Conservation (phyloP, 1,140 invertebrate species). For the Drosophila aff. region DNA sequence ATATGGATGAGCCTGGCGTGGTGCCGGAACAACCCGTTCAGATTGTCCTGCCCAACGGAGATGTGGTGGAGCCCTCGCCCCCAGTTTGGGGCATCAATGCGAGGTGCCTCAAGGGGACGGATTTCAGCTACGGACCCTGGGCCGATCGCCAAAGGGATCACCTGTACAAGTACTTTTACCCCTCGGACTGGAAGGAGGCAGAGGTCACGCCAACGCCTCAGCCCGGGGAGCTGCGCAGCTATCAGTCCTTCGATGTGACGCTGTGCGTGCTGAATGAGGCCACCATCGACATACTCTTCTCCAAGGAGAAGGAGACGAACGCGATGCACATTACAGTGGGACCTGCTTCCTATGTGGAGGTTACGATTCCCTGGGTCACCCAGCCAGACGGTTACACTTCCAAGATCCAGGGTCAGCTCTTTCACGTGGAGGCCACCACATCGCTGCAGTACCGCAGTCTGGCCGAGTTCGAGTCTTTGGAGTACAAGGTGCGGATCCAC, state of each 20-base stretch:
- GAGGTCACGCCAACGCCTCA: slow-evolving; percentile 91
- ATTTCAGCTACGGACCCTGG: slow-evolving; percentile 99
- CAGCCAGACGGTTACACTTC: slow-evolving; percentile 94
- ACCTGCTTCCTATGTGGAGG: slow-evolving; percentile 96
- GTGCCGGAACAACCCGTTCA: slow-evolving; percentile 96
- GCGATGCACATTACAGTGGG: slow-evolving; percentile 97
- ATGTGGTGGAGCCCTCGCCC: slow-evolving; percentile 95
- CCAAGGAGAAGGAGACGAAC: slow-evolving; percentile 98
- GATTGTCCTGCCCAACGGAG: slow-evolving; percentile 96
- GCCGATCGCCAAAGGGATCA: slow-evolving; percentile 98
- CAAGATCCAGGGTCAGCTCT: slow-evolving; percentile 95
- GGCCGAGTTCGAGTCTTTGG: slow-evolving; percentile 96
- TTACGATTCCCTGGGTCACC: slow-evolving; percentile 97
- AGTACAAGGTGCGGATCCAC: slow-evolving; percentile 92
- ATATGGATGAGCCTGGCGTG: slow-evolving; percentile 97
- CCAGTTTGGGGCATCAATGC: slow-evolving; percentile 98
- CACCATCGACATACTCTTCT: slow-evolving; percentile 97
- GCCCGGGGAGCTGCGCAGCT: slow-evolving; percentile 94
- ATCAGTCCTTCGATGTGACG: slow-evolving; percentile 96
- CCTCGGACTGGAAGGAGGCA: slow-evolving; percentile 93
- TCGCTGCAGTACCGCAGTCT: slow-evolving; percentile 96
- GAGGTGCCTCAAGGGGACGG: slow-evolving; percentile 98
- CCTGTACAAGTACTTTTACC: slow-evolving; percentile 98
- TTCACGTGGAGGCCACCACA: slow-evolving; percentile 97
- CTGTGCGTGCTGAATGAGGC: slow-evolving; percentile 96